Evolutionary conservation across 2,113 vertebrate species (phyloP).

Genomic region (Neolamprologus longior): DNA sequence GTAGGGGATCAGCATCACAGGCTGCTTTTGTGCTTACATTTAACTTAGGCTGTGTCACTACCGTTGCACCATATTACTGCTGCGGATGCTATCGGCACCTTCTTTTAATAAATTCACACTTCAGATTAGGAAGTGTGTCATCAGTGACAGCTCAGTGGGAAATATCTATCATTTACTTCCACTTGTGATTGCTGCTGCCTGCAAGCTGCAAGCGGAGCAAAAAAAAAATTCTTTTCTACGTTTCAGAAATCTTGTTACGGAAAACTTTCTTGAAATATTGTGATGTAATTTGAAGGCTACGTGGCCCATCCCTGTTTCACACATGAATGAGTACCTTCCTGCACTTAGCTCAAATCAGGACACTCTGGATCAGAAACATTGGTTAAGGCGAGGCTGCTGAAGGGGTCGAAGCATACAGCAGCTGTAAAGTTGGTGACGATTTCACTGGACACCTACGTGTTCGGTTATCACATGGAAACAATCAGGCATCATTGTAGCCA

Average conservation of each 20-base stretch:
- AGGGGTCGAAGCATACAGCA: background rate
- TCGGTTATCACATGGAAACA: background rate
- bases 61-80: background rate
- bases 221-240: accelerated
- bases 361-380: background rate
- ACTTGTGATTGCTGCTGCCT: background rate
- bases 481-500: background rate
- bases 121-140: background rate
- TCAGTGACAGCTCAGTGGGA: background rate
- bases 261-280: background rate
- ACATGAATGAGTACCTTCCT: background rate
- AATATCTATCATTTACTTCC: background rate
- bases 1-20: background rate
- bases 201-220: background rate
- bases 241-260: background rate
- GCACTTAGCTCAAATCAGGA: background rate
- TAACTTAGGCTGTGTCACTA: background rate
- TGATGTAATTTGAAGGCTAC: background rate
- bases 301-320: background rate
- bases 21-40: background rate
- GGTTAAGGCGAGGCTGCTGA: background rate
- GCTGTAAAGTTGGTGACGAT: background rate
- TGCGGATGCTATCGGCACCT: background rate
- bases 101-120: background rate
- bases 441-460: background rate